Evolutionary conservation across 2,113 vertebrate species (phyloP).

Genomic region (Vanacampus margaritifer): DNA sequence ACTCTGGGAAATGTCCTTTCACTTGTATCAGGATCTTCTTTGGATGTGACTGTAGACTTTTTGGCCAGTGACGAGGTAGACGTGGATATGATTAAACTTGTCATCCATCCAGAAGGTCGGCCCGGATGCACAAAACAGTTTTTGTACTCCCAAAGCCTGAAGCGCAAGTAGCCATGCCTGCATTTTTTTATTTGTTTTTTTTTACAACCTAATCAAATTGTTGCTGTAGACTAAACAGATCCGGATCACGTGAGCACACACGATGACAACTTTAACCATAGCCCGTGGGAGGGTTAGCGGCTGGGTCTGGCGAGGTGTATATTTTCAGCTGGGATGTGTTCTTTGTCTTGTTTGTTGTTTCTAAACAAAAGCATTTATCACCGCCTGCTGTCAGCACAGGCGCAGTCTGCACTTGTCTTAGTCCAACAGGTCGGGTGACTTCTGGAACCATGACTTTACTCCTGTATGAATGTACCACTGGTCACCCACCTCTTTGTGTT

Average conservation of each 20-base stretch:
- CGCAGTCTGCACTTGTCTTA: constrained; percentile 60
- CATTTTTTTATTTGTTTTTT: constrained; percentile 56
- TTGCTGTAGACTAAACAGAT: constrained; percentile 23
- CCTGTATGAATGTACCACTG: constrained; percentile 71
- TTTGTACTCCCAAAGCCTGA: constrained; percentile 43
- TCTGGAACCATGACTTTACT: constrained; percentile 65
- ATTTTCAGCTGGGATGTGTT: constrained; percentile 63
- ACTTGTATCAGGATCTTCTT: constrained; percentile 55
- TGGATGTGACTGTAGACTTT: constrained; percentile 54
- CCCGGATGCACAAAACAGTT: constrained; percentile 65
- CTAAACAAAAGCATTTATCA: constrained; percentile 75
- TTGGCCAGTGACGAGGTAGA: constrained; percentile 51
- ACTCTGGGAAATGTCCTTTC: constrained; percentile 55
- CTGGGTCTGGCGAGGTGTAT: constrained; percentile 51
- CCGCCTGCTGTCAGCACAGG: constrained; percentile 60
- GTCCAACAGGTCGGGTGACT: constrained; percentile 59
- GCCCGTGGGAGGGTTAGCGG: constrained; percentile 28
- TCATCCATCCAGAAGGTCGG: constrained; percentile 55
- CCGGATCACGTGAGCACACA: constrained; percentile 10
- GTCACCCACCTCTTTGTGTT: constrained; percentile 66
- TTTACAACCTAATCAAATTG: constrained; percentile 41
- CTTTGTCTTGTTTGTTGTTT: constrained; percentile 65
- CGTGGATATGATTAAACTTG: constrained; percentile 60
- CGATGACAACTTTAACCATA: constrained; percentile 38
- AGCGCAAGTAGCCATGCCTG: constrained; percentile 55